Evolutionary conservation across 1,140 invertebrate species (phyloP), one percentile per base, ranked within the genome.

Genomic region (Zaprionus tsacasi): DNA sequence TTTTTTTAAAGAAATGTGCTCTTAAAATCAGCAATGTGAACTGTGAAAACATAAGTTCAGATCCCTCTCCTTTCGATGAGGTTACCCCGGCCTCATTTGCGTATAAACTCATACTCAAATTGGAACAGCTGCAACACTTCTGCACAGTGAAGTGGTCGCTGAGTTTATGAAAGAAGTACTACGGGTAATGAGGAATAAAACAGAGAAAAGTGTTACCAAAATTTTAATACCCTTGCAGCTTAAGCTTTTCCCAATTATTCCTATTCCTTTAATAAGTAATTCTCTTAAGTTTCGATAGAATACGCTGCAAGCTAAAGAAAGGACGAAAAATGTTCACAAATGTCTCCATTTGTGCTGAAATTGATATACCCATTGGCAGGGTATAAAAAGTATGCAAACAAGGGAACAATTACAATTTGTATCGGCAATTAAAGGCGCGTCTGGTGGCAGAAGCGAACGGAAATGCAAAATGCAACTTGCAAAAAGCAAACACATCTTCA

Each of bases 321-420:
- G 2, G 21, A 30, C 27, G 6, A 30, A 30, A 15, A 7, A 15
- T 0, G n/a, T 2, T 45, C 40, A 15, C 0, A 7, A 3, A 2
- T 45, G 3, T 43, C n/a, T 15, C n/a, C 38, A n/a, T 6, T 6
- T 43, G 38, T 6, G n/a, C 7, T 2, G 6, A 15, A 17, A 15
- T 45, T 3, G 2, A 45, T 45, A 45, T 45, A 45, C 40, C 40
- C 40, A 3, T 0, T 3, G 7, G 13, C 0, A 45, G 40, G 2
- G 40, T 45, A 45, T 15, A 54, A 48, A 80, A 69, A 55, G 65
- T 72, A 86, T 81, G 78, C 79, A 83, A 85, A 81, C 73, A 83
- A 66, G 50, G 30, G 71, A 70, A 45, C 59, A 75, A 75, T 75
- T 75, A 64, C 40, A 64, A 45, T 70, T 27, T 54, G 63, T 70